These are phyloP conservation scores for Gambusia yucatana DNA, from an alignment of 2,797 vertebrate species.

Conservation along the genomic window DNA sequence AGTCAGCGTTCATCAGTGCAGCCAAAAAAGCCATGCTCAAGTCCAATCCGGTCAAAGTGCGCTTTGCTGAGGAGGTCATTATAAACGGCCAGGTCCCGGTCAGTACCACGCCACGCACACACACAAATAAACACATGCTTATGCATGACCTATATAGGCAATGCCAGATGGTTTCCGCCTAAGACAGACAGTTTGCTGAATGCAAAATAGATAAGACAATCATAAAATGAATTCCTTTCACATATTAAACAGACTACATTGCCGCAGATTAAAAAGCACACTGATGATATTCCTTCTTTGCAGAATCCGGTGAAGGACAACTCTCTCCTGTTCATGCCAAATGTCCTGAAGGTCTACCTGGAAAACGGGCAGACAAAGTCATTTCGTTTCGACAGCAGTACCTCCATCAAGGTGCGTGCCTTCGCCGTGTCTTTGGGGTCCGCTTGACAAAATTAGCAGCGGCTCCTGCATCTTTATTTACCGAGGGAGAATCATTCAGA, in stretches of 20 bases:
- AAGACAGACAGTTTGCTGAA: conserved; percentile 26
- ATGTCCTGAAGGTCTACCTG: conserved; percentile 98
- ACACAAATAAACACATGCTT: conserved; percentile 21
- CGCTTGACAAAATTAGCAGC: conserved; percentile 16
- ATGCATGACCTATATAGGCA: conserved; percentile 50
- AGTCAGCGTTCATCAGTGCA: conserved; percentile 99
- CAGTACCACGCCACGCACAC: conserved; percentile 73
- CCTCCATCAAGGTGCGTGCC: conserved; percentile 92
- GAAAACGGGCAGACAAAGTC: conserved; percentile 99
- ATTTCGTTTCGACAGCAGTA: conserved; percentile 95
- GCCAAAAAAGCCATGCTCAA: conserved; percentile 99
- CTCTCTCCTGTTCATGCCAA: conserved; percentile 98
- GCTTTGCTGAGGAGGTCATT: conserved; percentile 98
- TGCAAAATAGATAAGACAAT: conserved; percentile 25
- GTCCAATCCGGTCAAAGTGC: conserved; percentile 98
- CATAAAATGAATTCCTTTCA: conserved; percentile 19
- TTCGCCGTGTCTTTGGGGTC: conserved; percentile 71
- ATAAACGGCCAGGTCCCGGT: conserved; percentile 98
- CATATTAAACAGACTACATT: not conserved
- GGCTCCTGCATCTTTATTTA: conserved; percentile 36
- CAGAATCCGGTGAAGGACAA: conserved; percentile 85
- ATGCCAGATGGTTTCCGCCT: conserved; percentile 54
- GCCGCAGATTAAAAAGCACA: conserved; percentile 1
- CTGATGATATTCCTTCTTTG: conserved; percentile 19
- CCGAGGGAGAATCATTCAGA: conserved; percentile 36